phyloP scores from a whole-genome alignment of 2,113 vertebrate genomes.

The Platysteira castanea region DNA sequence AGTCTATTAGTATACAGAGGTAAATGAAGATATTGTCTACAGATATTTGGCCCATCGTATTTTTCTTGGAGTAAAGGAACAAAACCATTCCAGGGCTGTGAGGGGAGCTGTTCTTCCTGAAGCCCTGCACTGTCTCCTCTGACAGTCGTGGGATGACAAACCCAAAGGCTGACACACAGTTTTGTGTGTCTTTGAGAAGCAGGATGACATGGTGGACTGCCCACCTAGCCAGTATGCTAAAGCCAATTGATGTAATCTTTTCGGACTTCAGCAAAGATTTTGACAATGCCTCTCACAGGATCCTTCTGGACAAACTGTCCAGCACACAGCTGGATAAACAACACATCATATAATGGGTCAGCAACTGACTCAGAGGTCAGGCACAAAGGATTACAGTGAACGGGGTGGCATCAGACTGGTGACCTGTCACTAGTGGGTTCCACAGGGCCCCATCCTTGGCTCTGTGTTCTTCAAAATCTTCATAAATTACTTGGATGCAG shows the following conservation, averaged over 20 bases:
- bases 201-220: background rate
- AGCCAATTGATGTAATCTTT: background rate
- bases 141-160: background rate
- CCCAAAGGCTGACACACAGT: background rate
- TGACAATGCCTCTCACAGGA: background rate
- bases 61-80: background rate
- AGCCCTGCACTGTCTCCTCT: background rate
- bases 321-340: background rate
- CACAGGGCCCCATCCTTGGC: background rate
- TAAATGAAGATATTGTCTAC: background rate
- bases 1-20: background rate
- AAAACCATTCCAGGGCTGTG: background rate
- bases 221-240: background rate
- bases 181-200: background rate
- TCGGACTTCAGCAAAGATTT: background rate
- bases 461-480: background rate
- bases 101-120: background rate
- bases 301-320: background rate
- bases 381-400: background rate
- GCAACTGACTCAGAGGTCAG: rapidly evolving
- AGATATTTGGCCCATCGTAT: background rate
- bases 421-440: background rate
- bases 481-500: background rate
- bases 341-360: background rate
- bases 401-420: background rate